A percentile compares a stretch with the other conserved stretches of the same genome.
phyloP scores from a whole-genome alignment of 2,113 vertebrate species.

The Aegypius monachus region DNA sequence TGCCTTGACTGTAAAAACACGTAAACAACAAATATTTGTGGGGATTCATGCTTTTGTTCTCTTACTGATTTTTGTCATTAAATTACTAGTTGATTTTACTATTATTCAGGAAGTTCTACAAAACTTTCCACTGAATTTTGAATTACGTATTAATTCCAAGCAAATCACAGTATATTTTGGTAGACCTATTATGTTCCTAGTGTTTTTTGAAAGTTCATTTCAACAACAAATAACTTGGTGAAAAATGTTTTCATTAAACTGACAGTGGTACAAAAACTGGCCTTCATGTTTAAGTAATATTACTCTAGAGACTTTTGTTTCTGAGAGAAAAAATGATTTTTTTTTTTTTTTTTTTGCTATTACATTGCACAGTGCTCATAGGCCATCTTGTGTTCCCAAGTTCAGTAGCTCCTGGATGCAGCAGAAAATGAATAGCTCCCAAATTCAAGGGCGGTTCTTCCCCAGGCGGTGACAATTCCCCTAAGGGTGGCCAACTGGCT shows the following conservation, averaged over 20 bases:
- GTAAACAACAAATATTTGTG: not conserved
- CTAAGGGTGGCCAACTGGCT: not conserved
- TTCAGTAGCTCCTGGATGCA: not conserved
- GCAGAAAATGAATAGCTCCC: not conserved
- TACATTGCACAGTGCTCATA: not conserved
- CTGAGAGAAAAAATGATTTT: not conserved
- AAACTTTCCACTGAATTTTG: not conserved
- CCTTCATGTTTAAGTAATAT: not conserved
- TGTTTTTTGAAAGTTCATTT: not conserved
- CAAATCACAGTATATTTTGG: not conserved
- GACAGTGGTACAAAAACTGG: not conserved
- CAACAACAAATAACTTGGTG: not conserved
- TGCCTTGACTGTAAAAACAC: not conserved
- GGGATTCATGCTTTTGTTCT: not conserved
- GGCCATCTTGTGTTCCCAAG: not conserved
- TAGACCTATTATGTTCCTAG: not conserved
- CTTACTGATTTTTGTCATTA: not conserved
- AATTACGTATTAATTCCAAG: not conserved
- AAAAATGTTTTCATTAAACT: not conserved
- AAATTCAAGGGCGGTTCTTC: not conserved
- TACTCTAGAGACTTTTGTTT: not conserved
- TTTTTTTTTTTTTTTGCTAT: not conserved
- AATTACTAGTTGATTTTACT: not conserved
- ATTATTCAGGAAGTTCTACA: not conserved
- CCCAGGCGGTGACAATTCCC: accelerated